phyloP scores from a whole-genome alignment of 2,113 vertebrate genomes.

The Helogale parvula region DNA sequence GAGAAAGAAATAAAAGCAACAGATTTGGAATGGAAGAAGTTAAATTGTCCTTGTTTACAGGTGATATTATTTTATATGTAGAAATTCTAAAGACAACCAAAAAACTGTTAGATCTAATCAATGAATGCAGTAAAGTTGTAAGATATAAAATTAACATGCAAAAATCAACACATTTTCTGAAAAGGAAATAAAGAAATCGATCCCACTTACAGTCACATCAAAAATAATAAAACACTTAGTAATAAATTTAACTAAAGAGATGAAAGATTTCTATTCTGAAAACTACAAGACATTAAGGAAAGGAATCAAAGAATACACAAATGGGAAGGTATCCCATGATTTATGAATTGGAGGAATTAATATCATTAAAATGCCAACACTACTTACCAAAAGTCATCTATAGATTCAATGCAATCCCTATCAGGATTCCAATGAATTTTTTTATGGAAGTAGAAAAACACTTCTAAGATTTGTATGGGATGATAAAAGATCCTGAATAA shows the following conservation, averaged over 20 bases:
- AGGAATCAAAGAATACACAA: background rate
- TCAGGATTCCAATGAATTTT: background rate
- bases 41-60: background rate
- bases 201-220: background rate
- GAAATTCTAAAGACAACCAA: background rate
- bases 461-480: background rate
- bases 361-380: background rate
- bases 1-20: background rate
- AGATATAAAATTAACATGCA: background rate
- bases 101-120: background rate
- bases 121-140: background rate
- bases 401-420: background rate
- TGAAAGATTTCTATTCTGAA: background rate
- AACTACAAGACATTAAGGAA: background rate
- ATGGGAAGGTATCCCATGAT: background rate
- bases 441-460: background rate
- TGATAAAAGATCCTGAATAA: background rate
- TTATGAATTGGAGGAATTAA: background rate
- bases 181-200: background rate
- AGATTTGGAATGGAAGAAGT: background rate
- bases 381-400: background rate
- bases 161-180: background rate
- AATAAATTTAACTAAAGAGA: background rate
- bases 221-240: background rate
- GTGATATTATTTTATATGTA: background rate